Base-by-base conservation (phyloP, 2,797 vertebrate genomes). In the Siniperca undulata region DNA sequence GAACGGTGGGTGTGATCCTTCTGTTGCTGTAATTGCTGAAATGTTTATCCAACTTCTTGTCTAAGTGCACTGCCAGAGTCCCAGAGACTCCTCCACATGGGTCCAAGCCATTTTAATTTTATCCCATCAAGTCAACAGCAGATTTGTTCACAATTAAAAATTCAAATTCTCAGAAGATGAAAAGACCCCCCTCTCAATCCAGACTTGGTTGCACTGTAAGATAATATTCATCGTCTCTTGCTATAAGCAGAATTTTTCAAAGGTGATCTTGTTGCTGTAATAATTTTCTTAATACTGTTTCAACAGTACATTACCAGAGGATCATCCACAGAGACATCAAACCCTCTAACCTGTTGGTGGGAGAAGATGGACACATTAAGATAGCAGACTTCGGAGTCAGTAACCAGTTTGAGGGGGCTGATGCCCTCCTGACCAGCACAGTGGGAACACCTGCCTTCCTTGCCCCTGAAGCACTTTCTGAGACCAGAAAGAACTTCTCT, bases 291-390 rank as follows among this genome's bases (percentile, higher is more conserved):
- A 19, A 19, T 19, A 55, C 12, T 59, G 0, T 44, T 24, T 80
- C 13, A 30, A 17, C 94, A 99, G 99, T 99, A 79, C 99, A 99
- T 94, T 99, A 99, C 87, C 99, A 99, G 95, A 99, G 97, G 95
- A 99, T 99, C 90, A 98, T 99, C 91, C 99, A 99, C 89, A 95
- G 99, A 70, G 99, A 99, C 85, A 91, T 99, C 79, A 99, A 99
- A 85, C 99, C 99, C 48, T 99, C 99, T 55, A 99, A 99, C 91
- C 96, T 99, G 72, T 89, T 99, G 5, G 97, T 99, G 30, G 99
- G 97, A 27, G 99, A 99, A 76, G 99, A 98, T 0, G 98, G 98
- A 3, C 98, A 99, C 40, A 78, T 99, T 84, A 99, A 99, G 93
- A 99, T 99, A 0, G 98, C 99, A 0, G 99, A 99, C 92, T 99